These are phyloP conservation scores for Microctonus hyperodae DNA, from an alignment of 2,888 invertebrate genomes.

Conservation along the genomic window DNA sequence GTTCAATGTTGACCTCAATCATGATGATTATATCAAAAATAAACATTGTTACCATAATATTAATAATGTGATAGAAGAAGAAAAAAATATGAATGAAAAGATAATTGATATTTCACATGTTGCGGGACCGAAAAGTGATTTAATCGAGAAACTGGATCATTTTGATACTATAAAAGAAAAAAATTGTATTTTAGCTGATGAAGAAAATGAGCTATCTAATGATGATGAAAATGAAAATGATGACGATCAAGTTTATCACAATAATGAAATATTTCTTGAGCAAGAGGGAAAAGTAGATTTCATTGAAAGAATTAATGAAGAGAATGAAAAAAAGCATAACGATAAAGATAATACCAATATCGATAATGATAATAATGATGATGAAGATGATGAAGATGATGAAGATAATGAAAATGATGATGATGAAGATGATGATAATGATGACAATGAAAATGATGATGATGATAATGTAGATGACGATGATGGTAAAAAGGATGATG, in stretches of 20 bases:
- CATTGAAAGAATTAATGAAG: not conserved
- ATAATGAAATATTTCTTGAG: conserved; percentile 18
- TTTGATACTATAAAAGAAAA: conserved; percentile 17
- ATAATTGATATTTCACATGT: not conserved
- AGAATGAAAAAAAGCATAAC: not conserved
- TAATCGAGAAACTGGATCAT: conserved; percentile 33
- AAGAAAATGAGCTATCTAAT: conserved; percentile 22
- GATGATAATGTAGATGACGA: conserved; percentile 18
- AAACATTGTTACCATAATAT: not conserved
- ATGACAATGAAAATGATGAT: not conserved
- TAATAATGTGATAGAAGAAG: not conserved
- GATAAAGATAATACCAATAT: conserved; percentile 10
- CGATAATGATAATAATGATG: conserved; percentile 7
- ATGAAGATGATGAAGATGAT: conserved; percentile 16
- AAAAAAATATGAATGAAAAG: not conserved
- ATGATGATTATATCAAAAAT: not conserved
- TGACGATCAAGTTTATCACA: conserved; percentile 9
- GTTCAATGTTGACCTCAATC: not conserved
- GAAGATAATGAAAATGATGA: conserved; percentile 26
- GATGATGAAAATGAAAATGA: too few species aligned
- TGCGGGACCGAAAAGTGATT: not conserved
- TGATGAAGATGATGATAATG: not conserved
- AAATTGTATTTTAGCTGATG: not conserved
- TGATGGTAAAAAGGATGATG: not conserved
- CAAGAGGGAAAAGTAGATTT: not conserved